Percentiles rank a stretch among this genome's conserved stretches.
phyloP scores from a whole-genome alignment of 2,113 vertebrate species.

The Pavo muticus region DNA sequence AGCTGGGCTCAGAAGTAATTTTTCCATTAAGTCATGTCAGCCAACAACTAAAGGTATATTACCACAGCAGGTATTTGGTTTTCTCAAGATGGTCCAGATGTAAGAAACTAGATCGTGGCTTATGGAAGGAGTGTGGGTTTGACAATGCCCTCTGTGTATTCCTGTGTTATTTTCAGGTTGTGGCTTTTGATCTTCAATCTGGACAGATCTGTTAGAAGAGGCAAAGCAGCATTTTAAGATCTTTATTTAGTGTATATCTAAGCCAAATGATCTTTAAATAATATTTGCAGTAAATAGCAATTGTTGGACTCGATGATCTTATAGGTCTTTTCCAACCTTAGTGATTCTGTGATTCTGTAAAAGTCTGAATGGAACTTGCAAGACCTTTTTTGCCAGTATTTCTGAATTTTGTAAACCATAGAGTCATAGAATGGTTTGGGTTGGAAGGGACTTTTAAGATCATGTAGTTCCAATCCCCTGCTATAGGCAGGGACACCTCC shows the following conservation, averaged over 20 bases:
- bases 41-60: not conserved
- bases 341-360: not conserved
- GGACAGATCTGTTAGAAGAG: not conserved
- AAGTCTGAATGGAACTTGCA: not conserved
- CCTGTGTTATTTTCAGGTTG: not conserved
- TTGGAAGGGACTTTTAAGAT: no score
- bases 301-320: not conserved
- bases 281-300: not conserved
- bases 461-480: no score
- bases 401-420: not conserved
- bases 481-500: no score
- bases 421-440: no score
- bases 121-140: not conserved
- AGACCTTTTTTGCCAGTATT: not conserved
- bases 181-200: not conserved
- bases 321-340: no score
- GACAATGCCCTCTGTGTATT: fast-evolving
- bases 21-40: not conserved
- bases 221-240: not conserved
- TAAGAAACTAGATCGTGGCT: not conserved
- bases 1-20: not conserved
- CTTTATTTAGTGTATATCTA: not conserved
- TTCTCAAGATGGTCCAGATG: not conserved
- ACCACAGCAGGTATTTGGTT: not conserved
- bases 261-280: not conserved